A percentile compares a stretch with the other conserved stretches of the same genome.
These are phyloP conservation scores for Halcyon leucocephala DNA, from an alignment of 2,797 vertebrate species.

Conservation along the genomic window DNA sequence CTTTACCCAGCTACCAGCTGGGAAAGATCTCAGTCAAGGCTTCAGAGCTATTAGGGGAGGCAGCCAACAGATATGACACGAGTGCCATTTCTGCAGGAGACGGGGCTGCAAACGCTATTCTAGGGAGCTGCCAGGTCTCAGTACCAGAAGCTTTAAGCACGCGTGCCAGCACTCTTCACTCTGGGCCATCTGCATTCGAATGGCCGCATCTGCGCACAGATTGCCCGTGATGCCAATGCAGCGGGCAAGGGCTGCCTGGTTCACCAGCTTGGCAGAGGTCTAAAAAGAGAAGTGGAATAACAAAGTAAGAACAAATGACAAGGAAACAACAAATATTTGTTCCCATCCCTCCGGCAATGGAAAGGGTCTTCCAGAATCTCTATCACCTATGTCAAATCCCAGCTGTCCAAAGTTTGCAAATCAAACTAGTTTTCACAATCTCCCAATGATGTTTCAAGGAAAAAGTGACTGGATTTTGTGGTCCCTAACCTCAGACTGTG, in stretches of 20 bases:
- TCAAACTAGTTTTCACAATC: background rate
- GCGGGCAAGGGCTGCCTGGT: slow-evolving; percentile 58
- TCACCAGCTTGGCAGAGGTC: slow-evolving; percentile 66
- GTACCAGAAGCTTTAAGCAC: slow-evolving; percentile 83
- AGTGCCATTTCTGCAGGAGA: background rate
- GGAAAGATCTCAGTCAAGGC: background rate
- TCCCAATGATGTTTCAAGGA: fast-evolving
- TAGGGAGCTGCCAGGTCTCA: background rate
- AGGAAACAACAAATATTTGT: background rate
- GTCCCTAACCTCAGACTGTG: background rate
- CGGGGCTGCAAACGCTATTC: background rate
- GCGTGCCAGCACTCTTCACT: slow-evolving; percentile 80
- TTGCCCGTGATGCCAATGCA: slow-evolving; percentile 78
- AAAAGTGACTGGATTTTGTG: background rate
- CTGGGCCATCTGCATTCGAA: slow-evolving; percentile 73
- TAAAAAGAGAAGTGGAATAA: slow-evolving; percentile 17
- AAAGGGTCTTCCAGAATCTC: background rate
- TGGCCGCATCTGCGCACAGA: slow-evolving; percentile 77
- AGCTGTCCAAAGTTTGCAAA: background rate
- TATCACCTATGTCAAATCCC: no score
- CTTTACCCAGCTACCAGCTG: background rate
- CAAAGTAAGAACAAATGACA: background rate
- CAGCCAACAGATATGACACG: background rate
- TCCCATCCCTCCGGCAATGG: background rate
- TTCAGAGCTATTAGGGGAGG: background rate